These are phyloP conservation scores for Myiotriccus ornatus DNA, from an alignment of 2,797 vertebrate species.

Conservation along the genomic window DNA sequence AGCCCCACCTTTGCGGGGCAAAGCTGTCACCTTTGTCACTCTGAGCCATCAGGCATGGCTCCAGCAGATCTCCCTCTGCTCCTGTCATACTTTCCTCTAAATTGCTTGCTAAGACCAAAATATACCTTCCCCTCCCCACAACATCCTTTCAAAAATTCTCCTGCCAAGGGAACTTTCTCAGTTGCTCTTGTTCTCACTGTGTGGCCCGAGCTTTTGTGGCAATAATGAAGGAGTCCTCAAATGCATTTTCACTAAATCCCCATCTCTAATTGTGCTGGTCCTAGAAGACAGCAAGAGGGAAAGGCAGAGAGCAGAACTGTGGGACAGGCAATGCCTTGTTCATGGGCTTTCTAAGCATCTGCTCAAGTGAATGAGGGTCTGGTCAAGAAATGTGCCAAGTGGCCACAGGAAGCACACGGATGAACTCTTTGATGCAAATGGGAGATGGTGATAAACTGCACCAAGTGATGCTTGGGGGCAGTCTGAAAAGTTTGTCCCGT, in stretches of 20 bases:
- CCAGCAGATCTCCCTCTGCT: not conserved
- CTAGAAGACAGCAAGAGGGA: not conserved
- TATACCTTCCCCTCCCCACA: not conserved
- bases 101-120: not conserved
- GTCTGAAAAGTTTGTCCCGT: not conserved
- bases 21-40: not conserved
- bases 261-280: not conserved
- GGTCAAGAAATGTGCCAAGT: not conserved
- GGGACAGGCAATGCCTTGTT: not conserved
- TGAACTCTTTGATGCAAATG: not conserved
- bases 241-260: not conserved
- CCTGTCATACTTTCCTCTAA: not conserved
- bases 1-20: not conserved
- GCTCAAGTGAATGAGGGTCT: conserved; percentile 1
- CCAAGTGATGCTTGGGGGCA: not conserved
- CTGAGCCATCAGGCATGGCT: not conserved
- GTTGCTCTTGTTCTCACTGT: not conserved
- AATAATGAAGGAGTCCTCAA: not conserved
- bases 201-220: not conserved
- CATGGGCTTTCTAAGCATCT: not conserved
- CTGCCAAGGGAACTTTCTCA: not conserved
- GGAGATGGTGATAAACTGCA: not conserved
- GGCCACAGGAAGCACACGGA: not conserved
- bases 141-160: not conserved
- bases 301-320: not conserved